Evolutionary conservation across 92 coral and sea anemone species (phyloP).

Genomic region (Epizoanthus ramosus): DNA sequence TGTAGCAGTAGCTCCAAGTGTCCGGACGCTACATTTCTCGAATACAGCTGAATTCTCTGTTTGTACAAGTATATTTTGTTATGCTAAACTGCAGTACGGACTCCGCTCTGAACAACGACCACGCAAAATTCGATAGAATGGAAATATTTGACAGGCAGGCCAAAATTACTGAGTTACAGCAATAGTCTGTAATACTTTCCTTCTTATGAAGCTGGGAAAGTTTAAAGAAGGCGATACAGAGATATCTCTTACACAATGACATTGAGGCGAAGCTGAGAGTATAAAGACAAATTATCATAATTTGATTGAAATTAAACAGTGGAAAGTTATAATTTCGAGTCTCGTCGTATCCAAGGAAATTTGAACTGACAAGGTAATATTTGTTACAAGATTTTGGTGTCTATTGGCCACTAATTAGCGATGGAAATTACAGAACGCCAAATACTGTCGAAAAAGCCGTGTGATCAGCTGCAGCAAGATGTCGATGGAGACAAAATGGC

Average conservation of each 20-base stretch:
- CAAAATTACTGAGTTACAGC: neutral
- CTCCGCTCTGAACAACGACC: neutral
- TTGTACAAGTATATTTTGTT: conserved; percentile 6
- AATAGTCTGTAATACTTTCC: neutral
- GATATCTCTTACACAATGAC: neutral
- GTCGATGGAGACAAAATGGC: conserved; percentile 2
- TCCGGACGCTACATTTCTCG: neutral
- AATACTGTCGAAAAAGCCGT: too few relatives aligned
- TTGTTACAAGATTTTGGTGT: neutral
- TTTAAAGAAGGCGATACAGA: neutral
- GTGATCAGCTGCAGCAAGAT: neutral
- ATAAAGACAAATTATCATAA: neutral
- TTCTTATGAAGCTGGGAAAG: neutral
- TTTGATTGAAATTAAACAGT: neutral
- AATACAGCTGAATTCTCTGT: conserved; percentile 1
- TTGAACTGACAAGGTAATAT: neutral
- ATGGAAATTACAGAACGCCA: neutral
- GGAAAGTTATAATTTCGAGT: neutral
- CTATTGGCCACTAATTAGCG: neutral
- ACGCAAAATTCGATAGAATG: neutral
- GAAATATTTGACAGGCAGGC: too few relatives aligned
- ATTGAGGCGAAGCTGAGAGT: neutral
- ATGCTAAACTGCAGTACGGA: neutral
- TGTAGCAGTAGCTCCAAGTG: neutral
- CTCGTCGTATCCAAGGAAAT: neutral